Percentiles rank a stretch among this genome's conserved stretches.
Conservation (phyloP, 1,140 invertebrate genomes). For the Riptortus pedestris region DNA sequence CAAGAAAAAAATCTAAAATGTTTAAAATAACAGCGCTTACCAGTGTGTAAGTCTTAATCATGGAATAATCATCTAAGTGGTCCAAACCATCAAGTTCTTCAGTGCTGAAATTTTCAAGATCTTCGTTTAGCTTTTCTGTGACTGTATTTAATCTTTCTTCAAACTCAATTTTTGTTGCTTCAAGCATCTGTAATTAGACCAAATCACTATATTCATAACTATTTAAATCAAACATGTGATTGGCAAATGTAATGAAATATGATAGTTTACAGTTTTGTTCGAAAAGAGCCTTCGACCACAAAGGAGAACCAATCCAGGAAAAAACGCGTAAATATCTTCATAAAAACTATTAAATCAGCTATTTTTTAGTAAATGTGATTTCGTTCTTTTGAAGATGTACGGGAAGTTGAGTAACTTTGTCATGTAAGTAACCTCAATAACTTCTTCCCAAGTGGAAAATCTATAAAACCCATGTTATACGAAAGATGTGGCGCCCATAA, state of each 20-base stretch:
- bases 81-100: constrained; percentile 54
- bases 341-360: neutral
- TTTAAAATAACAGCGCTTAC: too few relatives aligned
- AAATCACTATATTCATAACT: constrained; percentile 5
- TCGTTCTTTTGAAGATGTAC: too few relatives aligned
- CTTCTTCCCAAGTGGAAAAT: too few relatives aligned
- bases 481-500: too few relatives aligned
- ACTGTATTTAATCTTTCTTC: constrained; percentile 61
- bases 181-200: constrained; percentile 45
- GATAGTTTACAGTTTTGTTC: constrained; percentile 9
- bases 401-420: too few relatives aligned
- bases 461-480: too few relatives aligned
- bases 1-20: too few relatives aligned
- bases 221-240: neutral
- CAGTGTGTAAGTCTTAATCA: constrained; percentile 50
- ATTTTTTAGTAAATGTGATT: too few relatives aligned
- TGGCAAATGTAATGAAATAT: constrained; percentile 31
- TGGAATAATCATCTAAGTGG: constrained; percentile 56
- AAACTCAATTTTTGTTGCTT: constrained; percentile 66
- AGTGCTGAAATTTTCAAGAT: constrained; percentile 53
- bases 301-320: neutral
- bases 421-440: too few relatives aligned
- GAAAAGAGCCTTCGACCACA: too few relatives aligned
- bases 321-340: neutral
- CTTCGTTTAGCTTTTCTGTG: constrained; percentile 54